phyloP scores from a whole-genome alignment of 2,113 vertebrate species.

The Fregata magnificens region DNA sequence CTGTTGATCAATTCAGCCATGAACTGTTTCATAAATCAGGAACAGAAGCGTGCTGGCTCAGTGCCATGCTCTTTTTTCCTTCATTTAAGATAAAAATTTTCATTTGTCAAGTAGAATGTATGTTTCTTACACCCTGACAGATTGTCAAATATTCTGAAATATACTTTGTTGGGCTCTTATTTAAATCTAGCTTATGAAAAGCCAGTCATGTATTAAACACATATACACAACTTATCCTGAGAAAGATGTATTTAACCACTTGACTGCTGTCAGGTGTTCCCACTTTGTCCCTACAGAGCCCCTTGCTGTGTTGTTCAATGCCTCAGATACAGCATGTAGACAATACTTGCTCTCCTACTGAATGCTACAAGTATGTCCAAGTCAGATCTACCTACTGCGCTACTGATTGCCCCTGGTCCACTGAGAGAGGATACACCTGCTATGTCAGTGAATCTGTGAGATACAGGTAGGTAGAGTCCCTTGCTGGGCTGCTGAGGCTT shows the following conservation, averaged over 20 bases:
- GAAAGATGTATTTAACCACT: background rate
- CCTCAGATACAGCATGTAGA: background rate
- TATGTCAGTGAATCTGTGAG: background rate
- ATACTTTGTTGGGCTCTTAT: background rate
- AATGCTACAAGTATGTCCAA: background rate
- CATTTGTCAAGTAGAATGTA: background rate
- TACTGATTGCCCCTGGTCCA: background rate
- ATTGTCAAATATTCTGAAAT: background rate
- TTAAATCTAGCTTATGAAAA: background rate
- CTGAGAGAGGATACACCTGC: background rate
- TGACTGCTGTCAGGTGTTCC: background rate
- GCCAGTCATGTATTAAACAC: background rate
- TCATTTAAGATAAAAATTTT: background rate
- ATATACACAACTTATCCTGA: background rate
- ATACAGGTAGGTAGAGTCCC: background rate
- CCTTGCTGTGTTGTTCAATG: background rate
- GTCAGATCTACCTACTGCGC: background rate
- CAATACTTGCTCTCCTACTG: background rate
- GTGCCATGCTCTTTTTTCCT: background rate
- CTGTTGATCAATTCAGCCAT: background rate
- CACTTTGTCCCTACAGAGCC: background rate
- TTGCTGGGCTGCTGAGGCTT: background rate
- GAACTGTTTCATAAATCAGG: background rate
- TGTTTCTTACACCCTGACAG: background rate
- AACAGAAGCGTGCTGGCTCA: background rate